Conservation (phyloP, 2,797 vertebrate genomes). For the Anguilla obscura region DNA sequence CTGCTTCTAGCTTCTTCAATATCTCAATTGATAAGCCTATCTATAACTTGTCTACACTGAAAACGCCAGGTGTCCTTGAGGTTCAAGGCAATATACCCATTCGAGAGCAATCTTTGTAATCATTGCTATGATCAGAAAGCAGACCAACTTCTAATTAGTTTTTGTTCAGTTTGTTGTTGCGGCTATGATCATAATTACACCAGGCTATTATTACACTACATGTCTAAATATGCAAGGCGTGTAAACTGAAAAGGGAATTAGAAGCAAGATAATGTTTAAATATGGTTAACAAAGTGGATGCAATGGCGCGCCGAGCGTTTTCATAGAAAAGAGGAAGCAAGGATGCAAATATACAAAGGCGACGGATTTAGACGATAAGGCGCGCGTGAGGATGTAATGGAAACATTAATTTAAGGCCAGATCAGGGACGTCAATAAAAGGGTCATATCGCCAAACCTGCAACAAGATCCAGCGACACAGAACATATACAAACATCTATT, state of each 20-base stretch:
- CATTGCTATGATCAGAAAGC: not conserved
- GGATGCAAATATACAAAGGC: not conserved
- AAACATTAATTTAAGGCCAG: not conserved
- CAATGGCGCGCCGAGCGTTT: not conserved
- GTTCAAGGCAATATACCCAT: not conserved
- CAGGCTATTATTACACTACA: not conserved
- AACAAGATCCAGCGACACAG: not conserved
- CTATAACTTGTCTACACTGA: not conserved
- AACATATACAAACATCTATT: not conserved
- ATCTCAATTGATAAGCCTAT: not conserved
- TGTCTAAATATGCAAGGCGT: not conserved
- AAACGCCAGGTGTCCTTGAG: not conserved
- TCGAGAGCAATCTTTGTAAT: not conserved
- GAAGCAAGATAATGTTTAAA: not conserved
- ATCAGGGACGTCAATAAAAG: not conserved
- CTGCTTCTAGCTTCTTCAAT: not conserved
- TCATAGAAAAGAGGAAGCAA: not conserved
- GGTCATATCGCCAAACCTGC: slow-evolving; percentile 4
- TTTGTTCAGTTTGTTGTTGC: not conserved
- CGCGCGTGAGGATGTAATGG: not conserved
- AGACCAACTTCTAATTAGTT: not conserved
- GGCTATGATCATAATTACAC: not conserved
- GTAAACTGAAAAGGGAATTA: not conserved
- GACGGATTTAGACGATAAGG: not conserved
- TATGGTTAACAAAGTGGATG: not conserved